Evolutionary conservation across 2,113 vertebrate species (phyloP), one percentile per base, ranked within the genome.

Genomic region (Phodopus roborovskii): DNA sequence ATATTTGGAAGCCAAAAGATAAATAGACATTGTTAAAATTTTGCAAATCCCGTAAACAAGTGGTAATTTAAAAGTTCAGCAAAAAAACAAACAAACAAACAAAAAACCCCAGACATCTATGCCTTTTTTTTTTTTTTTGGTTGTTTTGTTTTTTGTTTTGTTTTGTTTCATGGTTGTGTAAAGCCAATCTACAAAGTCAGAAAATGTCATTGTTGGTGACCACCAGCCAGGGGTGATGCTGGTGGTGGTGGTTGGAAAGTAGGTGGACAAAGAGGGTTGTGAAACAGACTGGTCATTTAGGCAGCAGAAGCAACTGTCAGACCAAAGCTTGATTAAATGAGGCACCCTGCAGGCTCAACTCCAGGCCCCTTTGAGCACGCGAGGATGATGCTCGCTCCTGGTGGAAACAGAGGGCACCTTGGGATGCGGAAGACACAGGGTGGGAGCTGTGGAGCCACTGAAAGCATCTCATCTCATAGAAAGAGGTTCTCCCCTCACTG

Each of bases 341-440:
- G 26, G 71, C 0, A 0, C 22, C 20, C 68, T 28, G 66, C 7
- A 9, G 17, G 8, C 2, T 48, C 30, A 53, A 1, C 22, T 50
- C n/a, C 48, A 60, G 26, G 10, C 20, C 64, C 36, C 73, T 33
- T 33, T 2, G 56, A 10, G 0, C 33, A 11, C 62, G 3, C 28
- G 81, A 13, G 60, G 15, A 12, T 66, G 30, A 64, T 24, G 33
- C 5, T 7, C 30, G 33, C 5, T 7, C 30, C 4, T 16, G 26
- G 42, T 0, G 19, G 45, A 71, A 10, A 4, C 11, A 45, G 71
- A 68, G 86, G 58, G 42, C 42, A 33, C 28, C 3, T 1, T 15
- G n/a, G 16, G 19, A 24, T 0, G 11, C 7, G 20, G 5, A 39
- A 26, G 2, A 15, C 74, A 36, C 3, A 19, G 71, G 3, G 3